Base-by-base conservation (phyloP, 2,888 invertebrate species). In the Bhutanitis thaidina region DNA sequence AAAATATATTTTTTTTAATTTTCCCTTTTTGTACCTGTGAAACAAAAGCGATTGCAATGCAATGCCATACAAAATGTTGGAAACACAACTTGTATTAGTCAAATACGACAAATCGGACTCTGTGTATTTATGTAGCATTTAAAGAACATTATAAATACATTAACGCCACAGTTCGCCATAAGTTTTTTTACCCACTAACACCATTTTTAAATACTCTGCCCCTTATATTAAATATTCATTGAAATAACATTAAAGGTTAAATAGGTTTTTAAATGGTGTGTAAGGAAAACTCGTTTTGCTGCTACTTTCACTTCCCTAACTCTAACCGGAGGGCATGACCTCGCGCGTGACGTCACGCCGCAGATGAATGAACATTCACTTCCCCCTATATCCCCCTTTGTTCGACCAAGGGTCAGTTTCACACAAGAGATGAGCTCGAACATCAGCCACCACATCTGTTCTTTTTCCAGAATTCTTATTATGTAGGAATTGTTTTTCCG, bases 321-420 rank as follows among this genome's bases (percentile, higher is more conserved):
- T 63, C 61, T 58, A 54, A 53, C 64, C 61, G 63, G 79, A 79
- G 86, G 84, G 75, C 83, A 81, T 67, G 85, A 85, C 84, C 86
- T 78, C 77, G 75, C 57, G 60, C 65, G 71, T 84, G 84, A 85
- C 86, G 86, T 85, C 83, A 84, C 71, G 68, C 59, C 60, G 67
- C 79, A 77, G 80, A 84, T 86, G 87, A 87, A 86, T 85, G 87
- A 82, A 80, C 80, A 79, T 57, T 74, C 69, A 65, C 75, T 71
- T 66, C 57, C 60, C 56, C 61, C 52, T 15, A 14, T n/a, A 35
- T 15, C 61, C 57, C 69, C 67, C 57, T 56, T 51, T 34, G 52
- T 60, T 61, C 65, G 54, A 67, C 64, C 61, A 61, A 64, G 69
- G 76, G 77, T 74, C 77, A 79, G 66, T 71, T 72, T 70, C 71